These are phyloP conservation scores for Apogon talboti DNA, from an alignment of 2,797 vertebrate species.

Conservation along the genomic window DNA sequence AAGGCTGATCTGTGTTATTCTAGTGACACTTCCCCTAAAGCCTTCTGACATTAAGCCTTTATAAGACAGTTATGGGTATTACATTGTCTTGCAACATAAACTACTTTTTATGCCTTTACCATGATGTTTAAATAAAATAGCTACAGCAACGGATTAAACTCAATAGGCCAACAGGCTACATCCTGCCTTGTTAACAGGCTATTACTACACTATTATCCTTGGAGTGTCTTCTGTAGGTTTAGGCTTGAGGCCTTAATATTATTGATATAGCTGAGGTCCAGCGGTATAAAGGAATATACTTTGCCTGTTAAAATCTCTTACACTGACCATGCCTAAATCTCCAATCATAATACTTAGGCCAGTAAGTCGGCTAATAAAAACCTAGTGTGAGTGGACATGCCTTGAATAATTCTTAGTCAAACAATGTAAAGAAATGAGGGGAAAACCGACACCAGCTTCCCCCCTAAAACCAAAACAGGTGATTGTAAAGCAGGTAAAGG, in stretches of 20 bases:
- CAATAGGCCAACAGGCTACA: conserved; percentile 55
- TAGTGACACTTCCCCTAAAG: conserved; percentile 68
- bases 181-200: conserved; percentile 60
- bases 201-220: conserved; percentile 66
- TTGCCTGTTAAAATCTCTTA: conserved; percentile 40
- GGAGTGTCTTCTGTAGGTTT: conserved; percentile 60
- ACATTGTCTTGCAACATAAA: conserved; percentile 69
- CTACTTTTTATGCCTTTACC: conserved; percentile 64
- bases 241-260: conserved; percentile 60
- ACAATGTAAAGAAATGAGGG: conserved; percentile 27
- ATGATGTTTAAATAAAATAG: conserved; percentile 64
- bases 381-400: conserved; percentile 23
- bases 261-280: conserved; percentile 48
- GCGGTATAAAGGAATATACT: conserved; percentile 41
- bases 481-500: conserved; percentile 68
- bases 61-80: conserved; percentile 74
- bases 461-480: conserved; percentile 53
- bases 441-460: conserved; percentile 49
- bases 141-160: conserved; percentile 60
- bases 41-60: conserved; percentile 74
- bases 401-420: conserved; percentile 13
- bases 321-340: conserved; percentile 21
- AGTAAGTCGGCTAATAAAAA: conserved; percentile 39
- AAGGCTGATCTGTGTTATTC: conserved; percentile 76
- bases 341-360: conserved; percentile 40